Base-by-base conservation (phyloP, 2,888 invertebrate species). In the Tribolium freemani region DNA sequence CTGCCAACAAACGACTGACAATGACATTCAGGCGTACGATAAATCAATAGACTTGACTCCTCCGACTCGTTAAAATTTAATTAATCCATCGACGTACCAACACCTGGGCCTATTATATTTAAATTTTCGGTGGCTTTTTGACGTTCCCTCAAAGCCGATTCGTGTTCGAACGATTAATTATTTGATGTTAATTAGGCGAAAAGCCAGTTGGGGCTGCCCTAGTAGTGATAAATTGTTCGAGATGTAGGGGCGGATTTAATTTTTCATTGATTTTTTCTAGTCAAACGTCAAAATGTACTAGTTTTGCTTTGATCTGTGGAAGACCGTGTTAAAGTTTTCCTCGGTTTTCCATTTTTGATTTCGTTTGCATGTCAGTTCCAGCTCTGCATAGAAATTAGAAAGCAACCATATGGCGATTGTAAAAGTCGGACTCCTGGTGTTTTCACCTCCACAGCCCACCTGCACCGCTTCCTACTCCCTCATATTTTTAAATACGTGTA, bases 31-130 rank as follows among this genome's bases (percentile, higher is more conserved):
- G n/a, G n/a, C 46, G 8, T 20, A 45, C 50, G 13, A 50, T 63
- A 63, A 64, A 64, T 64, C 63, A 64, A 64, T 64, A 64, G 21
- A 21, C 30, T 60, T 16, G 20, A 60, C 44, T 58, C 13, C 45
- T 58, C 38, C 5, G 10, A 31, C 60, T 60, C 38, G 38, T 60
- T 44, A 46, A 60, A 60, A 5, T 60, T 16, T 9, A 46, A 21
- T 60, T 26, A n/a, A 46, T 51, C 20, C 38, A 20, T 45, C 10
- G 58, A n/a, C 60, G 60, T 8, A 16, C 44, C 60, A 46, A 60
- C 60, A 60, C 60, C 60, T 60, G 60, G 45, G 26, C 16, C 60
- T n/a, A 60, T 60, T 60, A 60, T 60, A 60, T 60, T 60, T 16
- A 60, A 60, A 60, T 60, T 60, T 46, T 45, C 38, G n/a, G 38